Evolutionary conservation across 2,113 vertebrate genomes (phyloP).

Genomic region (Limanda limanda): DNA sequence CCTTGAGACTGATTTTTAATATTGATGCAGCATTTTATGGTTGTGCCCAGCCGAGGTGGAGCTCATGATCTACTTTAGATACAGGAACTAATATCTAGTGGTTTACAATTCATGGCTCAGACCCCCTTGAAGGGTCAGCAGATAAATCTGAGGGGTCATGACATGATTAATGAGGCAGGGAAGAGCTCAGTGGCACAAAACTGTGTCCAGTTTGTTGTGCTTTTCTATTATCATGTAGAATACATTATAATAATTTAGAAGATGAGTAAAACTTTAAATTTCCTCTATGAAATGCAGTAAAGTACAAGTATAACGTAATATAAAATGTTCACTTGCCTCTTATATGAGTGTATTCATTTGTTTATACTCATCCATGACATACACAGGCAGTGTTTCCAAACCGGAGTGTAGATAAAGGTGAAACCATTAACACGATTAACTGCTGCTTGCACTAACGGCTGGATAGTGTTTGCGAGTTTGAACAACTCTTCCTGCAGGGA

Average conservation of each 20-base stretch:
- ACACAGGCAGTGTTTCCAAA: not conserved
- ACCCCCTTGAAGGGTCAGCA: not conserved
- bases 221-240: too few species aligned
- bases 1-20: not conserved
- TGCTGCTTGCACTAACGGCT: too few species aligned
- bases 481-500: too few species aligned
- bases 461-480: too few species aligned
- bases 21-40: not conserved
- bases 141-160: not conserved
- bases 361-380: too few species aligned
- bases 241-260: too few species aligned
- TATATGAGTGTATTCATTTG: not conserved
- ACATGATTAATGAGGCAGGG: not conserved
- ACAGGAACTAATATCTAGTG: not conserved
- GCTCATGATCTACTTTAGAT: not conserved
- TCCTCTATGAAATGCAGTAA: too few species aligned
- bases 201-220: too few species aligned
- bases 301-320: too few species aligned
- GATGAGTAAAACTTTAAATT: too few species aligned
- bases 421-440: not conserved
- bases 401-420: not conserved
- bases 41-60: not conserved
- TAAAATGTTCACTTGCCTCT: too few species aligned
- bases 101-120: not conserved
- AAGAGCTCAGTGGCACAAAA: not conserved